A percentile compares a stretch with the other conserved stretches of the same genome.
Conservation (phyloP, 2,888 invertebrate species). For the Mimas tiliae region DNA sequence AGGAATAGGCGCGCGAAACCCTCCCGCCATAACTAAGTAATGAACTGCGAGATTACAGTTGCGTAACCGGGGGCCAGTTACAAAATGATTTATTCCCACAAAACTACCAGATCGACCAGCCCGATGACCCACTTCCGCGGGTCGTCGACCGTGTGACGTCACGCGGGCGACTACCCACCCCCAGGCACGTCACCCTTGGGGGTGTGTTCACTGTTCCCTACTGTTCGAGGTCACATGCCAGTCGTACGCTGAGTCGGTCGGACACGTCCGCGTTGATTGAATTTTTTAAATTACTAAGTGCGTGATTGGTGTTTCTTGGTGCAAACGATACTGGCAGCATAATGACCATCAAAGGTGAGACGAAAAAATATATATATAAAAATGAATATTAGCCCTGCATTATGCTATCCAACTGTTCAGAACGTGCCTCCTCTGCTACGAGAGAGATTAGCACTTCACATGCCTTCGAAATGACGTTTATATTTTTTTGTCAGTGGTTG, state of each 20-base stretch:
- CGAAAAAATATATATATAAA: constrained; percentile 18
- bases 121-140: constrained; percentile 76
- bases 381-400: too few species aligned
- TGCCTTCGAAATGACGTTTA: too few species aligned
- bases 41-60: constrained; percentile 42
- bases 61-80: constrained; percentile 44
- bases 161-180: constrained; percentile 54
- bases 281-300: constrained; percentile 28
- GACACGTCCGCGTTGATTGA: constrained; percentile 55
- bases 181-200: constrained; percentile 63
- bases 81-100: constrained; percentile 47
- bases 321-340: constrained; percentile 23
- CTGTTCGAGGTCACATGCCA: constrained; percentile 76
- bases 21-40: constrained; percentile 30
- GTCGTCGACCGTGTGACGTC: constrained; percentile 82
- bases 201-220: constrained; percentile 70
- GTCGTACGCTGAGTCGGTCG: constrained; percentile 55
- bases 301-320: constrained; percentile 9
- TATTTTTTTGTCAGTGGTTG: too few species aligned
- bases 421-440: too few species aligned
- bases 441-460: too few species aligned
- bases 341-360: constrained; percentile 77
- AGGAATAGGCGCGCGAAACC: not conserved
- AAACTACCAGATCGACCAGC: constrained; percentile 65
- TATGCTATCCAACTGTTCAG: too few species aligned